phyloP scores from a whole-genome alignment of 2,797 vertebrate species.

The Falco biarmicus region DNA sequence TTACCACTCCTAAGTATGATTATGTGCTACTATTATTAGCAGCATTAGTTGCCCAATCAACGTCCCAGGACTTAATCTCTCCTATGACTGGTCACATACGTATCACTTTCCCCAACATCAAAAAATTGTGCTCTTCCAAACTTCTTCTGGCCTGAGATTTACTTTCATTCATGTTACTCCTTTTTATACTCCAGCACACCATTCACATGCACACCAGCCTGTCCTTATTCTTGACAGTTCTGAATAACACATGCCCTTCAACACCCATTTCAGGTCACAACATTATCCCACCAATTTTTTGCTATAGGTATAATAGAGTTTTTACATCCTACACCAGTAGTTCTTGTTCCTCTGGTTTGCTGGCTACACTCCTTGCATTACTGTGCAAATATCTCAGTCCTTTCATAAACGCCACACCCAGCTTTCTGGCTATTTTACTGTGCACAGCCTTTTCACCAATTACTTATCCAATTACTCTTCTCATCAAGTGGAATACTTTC shows the following conservation, averaged over 20 bases:
- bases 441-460: conserved; percentile 24
- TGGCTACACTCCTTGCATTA: conserved; percentile 10
- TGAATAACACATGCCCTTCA: not conserved
- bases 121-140: not conserved
- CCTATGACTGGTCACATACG: not conserved
- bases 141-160: not conserved
- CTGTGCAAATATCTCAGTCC: not conserved
- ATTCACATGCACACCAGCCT: not conserved
- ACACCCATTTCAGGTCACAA: not conserved
- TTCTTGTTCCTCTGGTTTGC: conserved; percentile 60
- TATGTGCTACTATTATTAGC: not conserved
- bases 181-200: not conserved
- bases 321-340: conserved; percentile 12
- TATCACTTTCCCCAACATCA: not conserved
- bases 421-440: not conserved
- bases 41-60: not conserved
- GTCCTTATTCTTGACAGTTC: not conserved
- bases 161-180: not conserved
- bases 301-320: not conserved
- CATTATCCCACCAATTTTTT: not conserved
- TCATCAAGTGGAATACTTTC: conserved; percentile 12
- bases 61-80: not conserved
- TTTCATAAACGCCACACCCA: conserved; percentile 37
- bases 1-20: not conserved
- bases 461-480: conserved; percentile 46